Percentiles rank a stretch among this genome's conserved stretches.
Conservation (phyloP, 2,888 invertebrate species). For the Resseliella maxima region DNA sequence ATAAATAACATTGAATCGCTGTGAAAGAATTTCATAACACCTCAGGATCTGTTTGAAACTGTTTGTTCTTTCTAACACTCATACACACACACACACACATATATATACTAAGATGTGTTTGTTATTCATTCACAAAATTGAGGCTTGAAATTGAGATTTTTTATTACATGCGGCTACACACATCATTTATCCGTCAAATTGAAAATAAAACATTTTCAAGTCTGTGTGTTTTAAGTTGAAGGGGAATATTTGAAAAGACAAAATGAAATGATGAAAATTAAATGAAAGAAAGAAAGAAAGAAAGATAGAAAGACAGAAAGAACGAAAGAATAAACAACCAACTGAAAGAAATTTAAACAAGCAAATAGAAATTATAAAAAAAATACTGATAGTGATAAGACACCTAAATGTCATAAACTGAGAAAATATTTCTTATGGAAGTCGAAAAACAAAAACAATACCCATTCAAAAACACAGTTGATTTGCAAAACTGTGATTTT, state of each 20-base stretch:
- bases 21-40: constrained; percentile 27
- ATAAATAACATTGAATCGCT: not conserved
- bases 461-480: not conserved
- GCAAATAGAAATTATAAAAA: constrained; percentile 2
- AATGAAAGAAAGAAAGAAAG: not conserved
- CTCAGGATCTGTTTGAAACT: constrained; percentile 24
- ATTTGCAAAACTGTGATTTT: not conserved
- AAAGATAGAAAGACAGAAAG: not conserved
- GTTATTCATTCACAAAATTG: no score
- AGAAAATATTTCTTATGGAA: not conserved
- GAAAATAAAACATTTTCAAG: no score
- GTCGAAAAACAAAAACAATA: not conserved
- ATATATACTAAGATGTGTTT: no score
- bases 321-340: not conserved
- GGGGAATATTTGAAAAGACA: no score
- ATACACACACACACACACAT: no score
- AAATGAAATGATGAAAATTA: no score
- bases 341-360: not conserved
- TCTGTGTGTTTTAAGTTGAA: no score
- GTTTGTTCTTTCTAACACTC: not conserved
- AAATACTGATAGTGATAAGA: constrained; percentile 31
- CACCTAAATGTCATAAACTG: not conserved
- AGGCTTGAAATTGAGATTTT: not conserved
- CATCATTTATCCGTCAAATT: not conserved
- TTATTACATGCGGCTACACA: not conserved